These are phyloP conservation scores for Actinernus sp. DNA, from an alignment of 92 coral and sea anemone species.

Conservation along the genomic window DNA sequence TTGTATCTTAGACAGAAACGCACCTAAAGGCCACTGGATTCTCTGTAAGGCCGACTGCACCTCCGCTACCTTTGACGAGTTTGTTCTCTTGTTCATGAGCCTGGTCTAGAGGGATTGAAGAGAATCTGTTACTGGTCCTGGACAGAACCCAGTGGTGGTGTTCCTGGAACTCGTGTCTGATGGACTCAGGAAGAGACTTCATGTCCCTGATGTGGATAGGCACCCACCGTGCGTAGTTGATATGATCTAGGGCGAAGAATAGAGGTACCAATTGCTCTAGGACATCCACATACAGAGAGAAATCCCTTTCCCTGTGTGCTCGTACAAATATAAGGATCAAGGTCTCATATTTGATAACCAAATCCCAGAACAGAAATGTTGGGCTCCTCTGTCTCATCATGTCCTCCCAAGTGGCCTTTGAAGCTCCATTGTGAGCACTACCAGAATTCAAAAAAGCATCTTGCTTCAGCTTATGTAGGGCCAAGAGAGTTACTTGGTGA, in stretches of 20 bases:
- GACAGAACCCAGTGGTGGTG: conserved; percentile 71
- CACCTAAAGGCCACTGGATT: conserved; percentile 41
- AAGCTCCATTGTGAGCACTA: background rate
- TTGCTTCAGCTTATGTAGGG: conserved; percentile 30
- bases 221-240: conserved; percentile 66
- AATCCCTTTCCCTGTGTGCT: conserved; percentile 38
- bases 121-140: conserved; percentile 47
- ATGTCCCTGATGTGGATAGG: conserved; percentile 71
- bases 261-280: conserved; percentile 39
- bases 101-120: conserved; percentile 62
- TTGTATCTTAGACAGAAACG: background rate
- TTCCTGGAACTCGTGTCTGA: conserved; percentile 39
- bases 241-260: conserved; percentile 62
- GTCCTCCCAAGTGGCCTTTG: conserved; percentile 34
- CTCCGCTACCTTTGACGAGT: conserved; percentile 53
- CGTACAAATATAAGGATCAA: conserved; percentile 44
- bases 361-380: conserved; percentile 42
- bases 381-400: conserved; percentile 20
- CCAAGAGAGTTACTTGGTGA: conserved; percentile 56
- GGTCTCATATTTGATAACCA: conserved; percentile 32
- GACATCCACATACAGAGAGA: conserved; percentile 33
- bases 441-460: conserved; percentile 19
- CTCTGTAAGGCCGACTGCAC: conserved; percentile 64
- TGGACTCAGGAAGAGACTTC: conserved; percentile 52
- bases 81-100: conserved; percentile 71